Evolutionary conservation across 2,797 vertebrate genomes (phyloP).

Genomic region (Gymnocypris eckloni): DNA sequence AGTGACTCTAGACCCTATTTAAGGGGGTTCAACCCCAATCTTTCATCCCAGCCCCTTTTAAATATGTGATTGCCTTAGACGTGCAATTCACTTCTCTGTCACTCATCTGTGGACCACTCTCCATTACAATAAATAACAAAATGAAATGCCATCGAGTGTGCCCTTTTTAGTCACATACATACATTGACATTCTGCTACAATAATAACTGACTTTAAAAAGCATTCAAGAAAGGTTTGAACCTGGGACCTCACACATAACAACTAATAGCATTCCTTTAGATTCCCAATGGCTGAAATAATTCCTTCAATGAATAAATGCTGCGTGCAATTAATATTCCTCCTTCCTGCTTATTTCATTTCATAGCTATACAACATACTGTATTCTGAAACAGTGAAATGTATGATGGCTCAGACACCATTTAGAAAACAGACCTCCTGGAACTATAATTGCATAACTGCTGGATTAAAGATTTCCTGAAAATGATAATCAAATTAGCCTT

Average conservation of each 20-base stretch:
- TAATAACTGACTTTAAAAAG: constrained; percentile 12
- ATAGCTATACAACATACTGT: neutral
- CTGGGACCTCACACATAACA: neutral
- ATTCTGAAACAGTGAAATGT: neutral
- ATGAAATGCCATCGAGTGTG: neutral
- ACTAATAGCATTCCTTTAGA: neutral
- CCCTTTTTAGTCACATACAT: constrained; percentile 12
- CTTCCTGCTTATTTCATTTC: neutral
- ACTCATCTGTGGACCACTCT: neutral
- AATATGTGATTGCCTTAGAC: neutral
- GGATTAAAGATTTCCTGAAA: constrained; percentile 26
- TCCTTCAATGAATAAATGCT: neutral
- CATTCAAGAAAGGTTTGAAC: constrained; percentile 1
- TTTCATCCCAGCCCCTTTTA: neutral
- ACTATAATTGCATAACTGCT: neutral
- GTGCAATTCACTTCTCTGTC: neutral
- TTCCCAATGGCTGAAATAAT: neutral
- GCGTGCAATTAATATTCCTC: neutral
- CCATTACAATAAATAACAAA: constrained; percentile 1
- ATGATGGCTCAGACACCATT: neutral
- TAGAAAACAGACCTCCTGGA: neutral
- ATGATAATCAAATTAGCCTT: constrained; percentile 8
- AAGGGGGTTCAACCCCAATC: neutral
- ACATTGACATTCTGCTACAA: neutral
- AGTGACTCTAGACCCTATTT: neutral